Evolutionary conservation across 2,797 vertebrate species (phyloP).

Genomic region (Smutsia temminckii): DNA sequence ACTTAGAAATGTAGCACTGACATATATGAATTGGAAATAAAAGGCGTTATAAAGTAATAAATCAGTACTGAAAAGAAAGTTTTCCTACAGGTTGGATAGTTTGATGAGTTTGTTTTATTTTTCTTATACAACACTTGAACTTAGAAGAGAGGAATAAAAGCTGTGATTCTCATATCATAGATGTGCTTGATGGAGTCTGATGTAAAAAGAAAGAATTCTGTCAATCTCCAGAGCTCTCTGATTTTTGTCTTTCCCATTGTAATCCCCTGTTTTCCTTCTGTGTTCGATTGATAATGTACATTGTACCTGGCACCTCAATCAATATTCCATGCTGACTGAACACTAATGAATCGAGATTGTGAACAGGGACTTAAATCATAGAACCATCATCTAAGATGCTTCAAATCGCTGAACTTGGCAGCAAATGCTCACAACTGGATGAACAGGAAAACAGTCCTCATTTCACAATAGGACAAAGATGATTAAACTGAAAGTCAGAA

Average conservation of each 20-base stretch:
- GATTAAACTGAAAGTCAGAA: conserved; percentile 40
- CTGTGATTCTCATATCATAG: conserved; percentile 18
- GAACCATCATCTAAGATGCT: conserved; percentile 52
- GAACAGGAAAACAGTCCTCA: not conserved
- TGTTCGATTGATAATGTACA: conserved; percentile 65
- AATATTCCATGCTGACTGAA: conserved; percentile 65
- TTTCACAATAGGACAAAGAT: conserved; percentile 26
- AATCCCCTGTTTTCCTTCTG: conserved; percentile 59
- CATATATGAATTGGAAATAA: conserved; percentile 3
- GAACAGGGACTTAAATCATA: conserved; percentile 67
- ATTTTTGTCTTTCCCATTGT: conserved; percentile 21
- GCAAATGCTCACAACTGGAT: conserved; percentile 43
- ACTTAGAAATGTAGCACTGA: not conserved
- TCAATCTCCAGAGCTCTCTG: not conserved
- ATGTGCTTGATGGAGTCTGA: conserved; percentile 15
- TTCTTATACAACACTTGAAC: conserved; percentile 12
- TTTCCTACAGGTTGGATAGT: not conserved
- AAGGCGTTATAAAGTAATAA: conserved; percentile 20
- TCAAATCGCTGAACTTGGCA: conserved; percentile 61
- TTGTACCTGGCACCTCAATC: conserved; percentile 58
- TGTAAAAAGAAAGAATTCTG: conserved; percentile 45
- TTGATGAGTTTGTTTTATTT: conserved; percentile 29
- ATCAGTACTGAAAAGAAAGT: not conserved
- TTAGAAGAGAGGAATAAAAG: not conserved
- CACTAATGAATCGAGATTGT: conserved; percentile 69